phyloP scores from a whole-genome alignment of 2,113 vertebrate genomes.

The Clarias batrachus region DNA sequence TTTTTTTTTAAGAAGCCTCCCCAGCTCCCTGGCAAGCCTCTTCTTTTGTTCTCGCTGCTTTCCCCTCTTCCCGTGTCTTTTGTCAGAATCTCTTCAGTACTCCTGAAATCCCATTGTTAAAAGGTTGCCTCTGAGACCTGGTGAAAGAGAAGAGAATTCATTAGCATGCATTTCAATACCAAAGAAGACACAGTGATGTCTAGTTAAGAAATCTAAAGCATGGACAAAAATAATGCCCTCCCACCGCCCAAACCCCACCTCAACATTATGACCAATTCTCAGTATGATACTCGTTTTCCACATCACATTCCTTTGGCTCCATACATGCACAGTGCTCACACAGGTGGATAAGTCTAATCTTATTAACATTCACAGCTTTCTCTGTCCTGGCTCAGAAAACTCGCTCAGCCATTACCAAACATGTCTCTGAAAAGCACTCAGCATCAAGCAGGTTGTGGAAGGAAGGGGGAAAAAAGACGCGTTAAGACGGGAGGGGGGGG shows the following conservation, averaged over 20 bases:
- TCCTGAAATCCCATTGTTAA: constrained; percentile 61
- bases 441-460: constrained; percentile 6
- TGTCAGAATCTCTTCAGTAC: constrained; percentile 60
- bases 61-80: constrained; percentile 49
- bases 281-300: too few relatives aligned
- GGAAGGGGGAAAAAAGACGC: constrained; percentile 41
- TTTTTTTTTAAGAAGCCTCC: constrained; percentile 53
- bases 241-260: neutral
- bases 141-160: constrained; percentile 49
- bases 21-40: constrained; percentile 37
- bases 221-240: neutral
- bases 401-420: constrained; percentile 48
- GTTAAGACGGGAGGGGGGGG: constrained; percentile 47
- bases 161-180: constrained; percentile 45
- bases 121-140: constrained; percentile 62
- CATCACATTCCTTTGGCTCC: neutral
- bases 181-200: constrained; percentile 40
- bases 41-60: constrained; percentile 47
- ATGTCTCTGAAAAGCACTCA: constrained; percentile 38
- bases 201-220: constrained; percentile 10
- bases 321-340: constrained; percentile 34
- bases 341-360: constrained; percentile 59
- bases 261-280: constrained; percentile 22
- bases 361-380: constrained; percentile 56
- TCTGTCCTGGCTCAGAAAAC: constrained; percentile 26